Conservation (phyloP, 1,140 invertebrate species). For the Alviniconcha marisindica region DNA sequence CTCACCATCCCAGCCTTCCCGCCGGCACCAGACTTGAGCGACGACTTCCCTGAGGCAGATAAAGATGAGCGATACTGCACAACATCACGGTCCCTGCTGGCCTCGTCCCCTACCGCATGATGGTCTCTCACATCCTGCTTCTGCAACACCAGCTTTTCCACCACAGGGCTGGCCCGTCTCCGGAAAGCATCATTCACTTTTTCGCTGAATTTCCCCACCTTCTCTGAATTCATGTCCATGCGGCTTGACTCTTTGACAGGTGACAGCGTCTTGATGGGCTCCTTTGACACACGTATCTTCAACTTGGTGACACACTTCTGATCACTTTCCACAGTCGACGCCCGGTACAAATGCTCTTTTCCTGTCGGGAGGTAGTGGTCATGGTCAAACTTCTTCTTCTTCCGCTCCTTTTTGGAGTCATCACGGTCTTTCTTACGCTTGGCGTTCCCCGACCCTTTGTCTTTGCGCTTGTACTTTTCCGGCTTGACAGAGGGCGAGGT, state of each 20-base stretch:
- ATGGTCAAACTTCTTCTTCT: slow-evolving; percentile 63
- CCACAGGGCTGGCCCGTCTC: slow-evolving; percentile 27
- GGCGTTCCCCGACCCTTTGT: slow-evolving; percentile 61
- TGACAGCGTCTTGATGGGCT: slow-evolving; percentile 18
- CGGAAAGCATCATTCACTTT: slow-evolving; percentile 25
- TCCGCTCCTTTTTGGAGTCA: slow-evolving; percentile 66
- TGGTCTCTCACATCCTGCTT: slow-evolving; percentile 39
- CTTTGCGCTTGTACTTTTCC: slow-evolving; percentile 65
- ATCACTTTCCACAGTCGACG: slow-evolving; percentile 57
- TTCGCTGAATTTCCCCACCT: slow-evolving; percentile 30
- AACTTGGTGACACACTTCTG: slow-evolving; percentile 58
- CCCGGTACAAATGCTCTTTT: slow-evolving; percentile 58
- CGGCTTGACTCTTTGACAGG: slow-evolving; percentile 28
- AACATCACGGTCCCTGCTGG: neutral
- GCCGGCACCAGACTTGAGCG: neutral
- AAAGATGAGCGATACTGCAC: slow-evolving; percentile 12
- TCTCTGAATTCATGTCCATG: slow-evolving; percentile 1
- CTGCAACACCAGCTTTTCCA: slow-evolving; percentile 36
- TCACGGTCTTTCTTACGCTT: slow-evolving; percentile 68
- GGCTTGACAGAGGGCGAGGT: slow-evolving; percentile 53
- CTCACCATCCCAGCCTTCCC: neutral
- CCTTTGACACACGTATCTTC: slow-evolving; percentile 60
- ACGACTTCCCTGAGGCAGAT: neutral
- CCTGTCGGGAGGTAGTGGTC: slow-evolving; percentile 44
- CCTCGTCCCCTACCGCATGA: neutral